These are phyloP conservation scores for Halocynthia roretzi DNA, from an alignment of 23 tunicate species.

Conservation along the genomic window DNA sequence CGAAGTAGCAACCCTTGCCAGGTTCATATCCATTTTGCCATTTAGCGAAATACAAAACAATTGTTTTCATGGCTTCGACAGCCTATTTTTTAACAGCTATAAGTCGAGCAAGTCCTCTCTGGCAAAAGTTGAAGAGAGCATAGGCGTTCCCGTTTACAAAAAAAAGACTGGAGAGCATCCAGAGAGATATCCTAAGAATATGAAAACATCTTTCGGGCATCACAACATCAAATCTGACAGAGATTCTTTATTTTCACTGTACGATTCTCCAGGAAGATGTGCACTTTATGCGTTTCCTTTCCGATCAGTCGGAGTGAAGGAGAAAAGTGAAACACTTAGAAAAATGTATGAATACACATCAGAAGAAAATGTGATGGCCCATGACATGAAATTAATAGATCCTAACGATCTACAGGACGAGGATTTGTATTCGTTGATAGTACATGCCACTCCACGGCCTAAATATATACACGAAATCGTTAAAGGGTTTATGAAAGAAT, in stretches of 20 bases:
- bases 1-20: slow-evolving; percentile 9
- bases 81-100: slow-evolving; percentile 5
- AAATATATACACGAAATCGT: slow-evolving; percentile 20
- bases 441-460: slow-evolving; percentile 28
- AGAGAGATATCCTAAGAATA: background rate
- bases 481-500: slow-evolving; percentile 7
- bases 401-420: background rate
- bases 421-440: slow-evolving; percentile 35
- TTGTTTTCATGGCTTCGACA: slow-evolving; percentile 13
- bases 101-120: background rate
- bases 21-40: background rate
- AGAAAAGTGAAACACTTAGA: background rate
- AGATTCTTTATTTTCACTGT: slow-evolving; percentile 1
- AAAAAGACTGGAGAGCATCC: background rate
- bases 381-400: background rate
- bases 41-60: background rate
- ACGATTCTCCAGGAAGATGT: slow-evolving; percentile 36
- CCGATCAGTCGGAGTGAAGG: slow-evolving; percentile 39
- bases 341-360: background rate
- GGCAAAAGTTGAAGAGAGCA: background rate
- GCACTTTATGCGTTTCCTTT: slow-evolving; percentile 44
- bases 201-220: background rate
- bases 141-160: background rate
- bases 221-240: background rate
- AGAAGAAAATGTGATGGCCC: too few relatives aligned